These are phyloP conservation scores for Xiphorhynchus erythropygius DNA, from an alignment of 2,797 vertebrate genomes.

Conservation along the genomic window DNA sequence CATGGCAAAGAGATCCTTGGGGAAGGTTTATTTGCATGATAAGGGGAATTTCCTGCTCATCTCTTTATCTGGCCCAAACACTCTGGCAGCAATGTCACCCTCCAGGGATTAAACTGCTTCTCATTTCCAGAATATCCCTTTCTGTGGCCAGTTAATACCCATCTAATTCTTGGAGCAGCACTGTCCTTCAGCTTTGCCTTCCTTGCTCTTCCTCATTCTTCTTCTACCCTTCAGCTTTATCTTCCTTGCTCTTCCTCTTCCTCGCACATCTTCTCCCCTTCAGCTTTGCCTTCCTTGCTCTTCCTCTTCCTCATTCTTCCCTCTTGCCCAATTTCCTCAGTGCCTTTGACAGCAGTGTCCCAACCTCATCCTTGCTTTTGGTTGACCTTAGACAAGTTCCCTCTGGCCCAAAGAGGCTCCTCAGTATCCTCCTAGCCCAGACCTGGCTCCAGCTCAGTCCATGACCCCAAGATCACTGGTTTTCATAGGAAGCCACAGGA, in stretches of 20 bases:
- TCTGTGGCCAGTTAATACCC: not conserved
- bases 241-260: not conserved
- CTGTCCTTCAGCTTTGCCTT: not conserved
- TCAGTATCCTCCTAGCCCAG: not conserved
- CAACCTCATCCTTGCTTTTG: not conserved
- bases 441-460: not conserved
- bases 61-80: not conserved
- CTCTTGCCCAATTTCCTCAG: not conserved
- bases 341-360: not conserved
- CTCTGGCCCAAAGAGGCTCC: not conserved
- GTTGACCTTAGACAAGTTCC: not conserved
- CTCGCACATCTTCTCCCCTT: too few species aligned
- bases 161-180: not conserved
- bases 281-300: too few species aligned
- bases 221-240: too few species aligned
- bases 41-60: slow-evolving; percentile 33
- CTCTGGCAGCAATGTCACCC: not conserved
- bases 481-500: not conserved
- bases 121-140: not conserved
- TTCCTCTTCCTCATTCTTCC: accelerated
- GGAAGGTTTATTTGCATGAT: slow-evolving; percentile 3
- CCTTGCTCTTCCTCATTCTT: not conserved
- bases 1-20: not conserved
- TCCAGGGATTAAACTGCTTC: not conserved
- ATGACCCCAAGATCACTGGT: accelerated